Evolutionary conservation across 2,113 vertebrate genomes (phyloP).

Genomic region (Mixornis gularis): DNA sequence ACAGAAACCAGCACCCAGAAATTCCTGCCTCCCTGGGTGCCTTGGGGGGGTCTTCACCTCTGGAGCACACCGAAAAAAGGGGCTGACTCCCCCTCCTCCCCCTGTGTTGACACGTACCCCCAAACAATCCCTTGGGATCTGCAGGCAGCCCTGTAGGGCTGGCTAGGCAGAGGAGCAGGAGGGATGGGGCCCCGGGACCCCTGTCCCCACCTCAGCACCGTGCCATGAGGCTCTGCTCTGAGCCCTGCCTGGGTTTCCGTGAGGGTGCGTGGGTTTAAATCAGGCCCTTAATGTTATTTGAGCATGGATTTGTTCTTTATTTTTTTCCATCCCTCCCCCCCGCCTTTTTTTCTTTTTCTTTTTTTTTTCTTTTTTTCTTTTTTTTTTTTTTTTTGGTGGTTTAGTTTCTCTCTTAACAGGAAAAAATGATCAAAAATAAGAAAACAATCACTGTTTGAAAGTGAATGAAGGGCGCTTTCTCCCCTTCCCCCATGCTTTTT

Average conservation of each 20-base stretch:
- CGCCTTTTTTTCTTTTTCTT: background rate
- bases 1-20: background rate
- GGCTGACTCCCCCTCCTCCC: background rate
- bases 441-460: slow-evolving; percentile 92
- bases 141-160: background rate
- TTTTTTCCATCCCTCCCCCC: background rate
- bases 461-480: slow-evolving; percentile 91
- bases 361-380: no score
- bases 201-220: rapidly evolving
- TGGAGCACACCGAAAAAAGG: background rate
- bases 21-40: background rate
- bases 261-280: background rate
- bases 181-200: background rate
- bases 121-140: background rate
- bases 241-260: rapidly evolving
- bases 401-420: slow-evolving; percentile 78
- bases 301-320: slow-evolving; percentile 66
- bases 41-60: background rate
- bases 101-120: rapidly evolving
- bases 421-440: slow-evolving; percentile 89
- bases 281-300: slow-evolving; percentile 76
- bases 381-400: background rate
- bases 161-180: background rate
- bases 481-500: slow-evolving; percentile 65
- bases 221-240: rapidly evolving